These are phyloP conservation scores for Semaprochilodus insignis DNA, from an alignment of 2,797 vertebrate species.

Conservation along the genomic window DNA sequence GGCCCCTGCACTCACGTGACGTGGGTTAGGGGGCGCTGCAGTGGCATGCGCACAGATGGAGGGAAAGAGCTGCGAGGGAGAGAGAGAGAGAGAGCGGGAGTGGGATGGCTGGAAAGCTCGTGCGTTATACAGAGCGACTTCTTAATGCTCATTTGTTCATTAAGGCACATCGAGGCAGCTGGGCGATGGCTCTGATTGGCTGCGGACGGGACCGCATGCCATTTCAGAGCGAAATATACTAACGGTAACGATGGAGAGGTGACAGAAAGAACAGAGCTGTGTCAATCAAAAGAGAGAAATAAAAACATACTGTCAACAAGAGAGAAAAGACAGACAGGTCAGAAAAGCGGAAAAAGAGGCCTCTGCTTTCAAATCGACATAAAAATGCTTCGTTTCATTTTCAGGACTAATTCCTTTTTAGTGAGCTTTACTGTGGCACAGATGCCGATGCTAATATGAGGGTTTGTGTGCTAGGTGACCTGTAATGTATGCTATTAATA, in stretches of 20 bases:
- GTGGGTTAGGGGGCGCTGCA: constrained; percentile 81
- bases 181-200: constrained; percentile 40
- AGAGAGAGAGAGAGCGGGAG: constrained; percentile 19
- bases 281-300: neutral
- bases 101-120: neutral
- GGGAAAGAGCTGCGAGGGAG: constrained; percentile 21
- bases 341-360: constrained; percentile 8
- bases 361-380: neutral
- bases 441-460: constrained; percentile 19
- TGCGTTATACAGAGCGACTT: constrained; percentile 26
- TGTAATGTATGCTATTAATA: constrained; percentile 41
- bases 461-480: constrained; percentile 43
- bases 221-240: constrained; percentile 24
- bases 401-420: neutral
- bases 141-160: constrained; percentile 44
- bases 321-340: constrained; percentile 23
- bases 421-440: constrained; percentile 16
- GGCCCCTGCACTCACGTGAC: constrained; percentile 79
- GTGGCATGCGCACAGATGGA: constrained; percentile 64
- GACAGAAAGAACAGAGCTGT: constrained; percentile 41
- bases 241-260: constrained; percentile 33
- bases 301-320: neutral
- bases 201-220: neutral
- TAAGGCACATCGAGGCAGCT: constrained; percentile 34
- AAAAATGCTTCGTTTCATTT: neutral